Evolutionary conservation across 2,888 invertebrate species (phyloP).

Genomic region (Chymomyza caudatula): DNA sequence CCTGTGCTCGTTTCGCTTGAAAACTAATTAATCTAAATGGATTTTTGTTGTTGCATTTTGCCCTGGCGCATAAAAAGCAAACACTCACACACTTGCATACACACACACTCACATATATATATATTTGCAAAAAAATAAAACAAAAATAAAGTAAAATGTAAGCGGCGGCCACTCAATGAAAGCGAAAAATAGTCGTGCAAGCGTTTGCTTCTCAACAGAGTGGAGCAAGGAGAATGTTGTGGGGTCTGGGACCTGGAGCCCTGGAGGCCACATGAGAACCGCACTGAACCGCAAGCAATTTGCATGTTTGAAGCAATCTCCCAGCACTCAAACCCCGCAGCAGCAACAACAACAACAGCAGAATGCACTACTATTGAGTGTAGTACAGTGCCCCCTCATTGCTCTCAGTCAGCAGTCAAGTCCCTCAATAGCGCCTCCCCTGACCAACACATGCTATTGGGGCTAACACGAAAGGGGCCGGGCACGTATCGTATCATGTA

Average conservation of each 20-base stretch:
- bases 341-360: not conserved
- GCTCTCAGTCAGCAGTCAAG: not conserved
- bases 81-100: slow-evolving; percentile 12
- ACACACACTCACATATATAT: slow-evolving; percentile 21
- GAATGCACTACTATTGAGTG: not conserved
- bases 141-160: slow-evolving; percentile 56
- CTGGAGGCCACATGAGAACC: slow-evolving; percentile 34
- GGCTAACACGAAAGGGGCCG: slow-evolving; percentile 66
- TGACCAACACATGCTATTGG: slow-evolving; percentile 24
- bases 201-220: not conserved
- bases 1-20: slow-evolving; percentile 49
- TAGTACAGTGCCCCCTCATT: not conserved
- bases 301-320: slow-evolving; percentile 60
- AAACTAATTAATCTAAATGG: slow-evolving; percentile 72
- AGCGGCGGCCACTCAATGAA: slow-evolving; percentile 63
- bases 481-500: slow-evolving; percentile 57
- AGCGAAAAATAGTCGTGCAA: slow-evolving; percentile 48
- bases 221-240: not conserved
- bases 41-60: slow-evolving; percentile 55
- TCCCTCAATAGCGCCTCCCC: slow-evolving; percentile 7
- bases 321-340: not conserved
- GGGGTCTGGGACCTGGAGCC: not conserved
- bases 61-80: slow-evolving; percentile 43
- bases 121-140: slow-evolving; percentile 18
- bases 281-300: slow-evolving; percentile 70